phyloP scores from a whole-genome alignment of 2,113 vertebrate genomes.

The Nematolebias whitei region DNA sequence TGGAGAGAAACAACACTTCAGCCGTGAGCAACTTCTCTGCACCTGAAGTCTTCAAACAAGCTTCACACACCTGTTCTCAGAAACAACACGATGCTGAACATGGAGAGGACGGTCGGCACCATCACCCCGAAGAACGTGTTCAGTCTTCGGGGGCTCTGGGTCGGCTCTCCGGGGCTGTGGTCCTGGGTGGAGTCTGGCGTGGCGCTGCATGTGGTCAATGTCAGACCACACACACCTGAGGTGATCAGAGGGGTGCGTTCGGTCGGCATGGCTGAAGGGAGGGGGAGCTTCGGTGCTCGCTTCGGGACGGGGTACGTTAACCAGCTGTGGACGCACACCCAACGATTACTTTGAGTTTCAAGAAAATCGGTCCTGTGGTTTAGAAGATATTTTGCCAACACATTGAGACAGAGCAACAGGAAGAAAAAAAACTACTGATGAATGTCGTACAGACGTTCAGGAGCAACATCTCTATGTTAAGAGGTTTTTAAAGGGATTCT shows the following conservation, averaged over 20 bases:
- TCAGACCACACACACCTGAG: slow-evolving; percentile 77
- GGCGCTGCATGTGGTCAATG: slow-evolving; percentile 42
- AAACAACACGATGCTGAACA: slow-evolving; percentile 93
- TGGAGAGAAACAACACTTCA: slow-evolving; percentile 56
- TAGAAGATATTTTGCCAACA: too few relatives aligned
- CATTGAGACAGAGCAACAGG: background rate
- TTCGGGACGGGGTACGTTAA: too few relatives aligned
- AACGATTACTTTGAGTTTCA: too few relatives aligned
- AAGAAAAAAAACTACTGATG: background rate
- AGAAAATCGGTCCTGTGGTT: too few relatives aligned
- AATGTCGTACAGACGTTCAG: background rate
- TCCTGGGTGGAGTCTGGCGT: slow-evolving; percentile 41
- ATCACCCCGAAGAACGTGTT: slow-evolving; percentile 92
- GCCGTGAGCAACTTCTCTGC: background rate
- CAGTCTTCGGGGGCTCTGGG: slow-evolving; percentile 77
- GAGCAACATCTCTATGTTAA: background rate
- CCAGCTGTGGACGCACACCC: too few relatives aligned
- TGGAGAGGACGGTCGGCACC: slow-evolving; percentile 90
- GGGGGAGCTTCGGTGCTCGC: background rate
- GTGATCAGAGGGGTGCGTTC: slow-evolving; percentile 86
- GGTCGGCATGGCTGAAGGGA: slow-evolving; percentile 79
- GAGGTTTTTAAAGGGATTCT: too few relatives aligned
- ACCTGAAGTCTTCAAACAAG: background rate
- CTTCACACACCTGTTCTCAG: slow-evolving; percentile 84
- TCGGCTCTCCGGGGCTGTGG: slow-evolving; percentile 11